Base-by-base conservation (phyloP, 2,888 invertebrate genomes). In the Acleris holmiana region DNA sequence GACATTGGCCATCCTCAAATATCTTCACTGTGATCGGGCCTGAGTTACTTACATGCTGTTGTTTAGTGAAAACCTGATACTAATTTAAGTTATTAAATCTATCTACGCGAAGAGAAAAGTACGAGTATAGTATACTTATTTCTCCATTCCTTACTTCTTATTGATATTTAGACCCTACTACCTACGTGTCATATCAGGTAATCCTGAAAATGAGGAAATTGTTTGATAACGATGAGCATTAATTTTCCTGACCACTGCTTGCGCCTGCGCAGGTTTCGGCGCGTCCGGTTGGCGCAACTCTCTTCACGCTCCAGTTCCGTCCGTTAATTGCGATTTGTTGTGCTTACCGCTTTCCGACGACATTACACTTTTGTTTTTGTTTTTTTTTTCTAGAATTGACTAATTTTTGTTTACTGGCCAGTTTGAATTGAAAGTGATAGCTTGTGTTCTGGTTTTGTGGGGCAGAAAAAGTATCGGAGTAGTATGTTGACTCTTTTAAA, bases 281-380 rank as follows among this genome's bases (percentile, higher is more conserved):
- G 73, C 71, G 80, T 84, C 83, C 82, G 82, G 81, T 76, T 82
- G 78, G 82, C 78, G 83, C 78, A 84, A 86, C 82, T 84, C 82
- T 83, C 82, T 86, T 86, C 85, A 85, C 83, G 89, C 88, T 80
- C 89, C 79, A 86, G 75, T 88, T 88, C 80, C 68, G 70, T 62
- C 70, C 76, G 77, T 77, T 83, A 82, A 82, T 86, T 81, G 77
- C 77, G 68, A 84, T 86, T 87, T 81, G 81, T 84, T 85, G 83
- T 84, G 79, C 77, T 76, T 75, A 69, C 67, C 69, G 67, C 73
- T 74, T 73, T 69, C 72, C 68, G 73, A 75, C 72, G 74, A 72
- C 72, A 72, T 68, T 70, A 58, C 65, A 60, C 62, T 68, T 69
- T 64, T 64, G 58, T 64, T 67, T 35, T 65, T 61, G 65, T 70